phyloP scores from a whole-genome alignment of 2,888 invertebrate genomes.

The Siphlonurus alternatus region DNA sequence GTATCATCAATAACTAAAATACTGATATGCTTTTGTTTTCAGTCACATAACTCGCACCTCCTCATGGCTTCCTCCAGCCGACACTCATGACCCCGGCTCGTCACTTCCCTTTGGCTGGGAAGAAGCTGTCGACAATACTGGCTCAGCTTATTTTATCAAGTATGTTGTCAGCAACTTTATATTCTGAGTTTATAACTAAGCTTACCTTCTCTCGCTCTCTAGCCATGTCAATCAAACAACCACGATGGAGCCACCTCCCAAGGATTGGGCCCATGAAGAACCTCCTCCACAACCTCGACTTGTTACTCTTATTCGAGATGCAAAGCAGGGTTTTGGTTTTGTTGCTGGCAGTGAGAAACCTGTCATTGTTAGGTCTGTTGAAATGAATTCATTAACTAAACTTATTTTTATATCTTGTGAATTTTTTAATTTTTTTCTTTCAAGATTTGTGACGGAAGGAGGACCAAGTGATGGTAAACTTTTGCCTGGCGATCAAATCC shows the following conservation, averaged over 20 bases:
- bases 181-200: too few relatives aligned
- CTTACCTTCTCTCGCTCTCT: background rate
- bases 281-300: slow-evolving; percentile 65
- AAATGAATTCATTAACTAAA: too few relatives aligned
- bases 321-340: slow-evolving; percentile 79
- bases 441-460: slow-evolving; percentile 64
- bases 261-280: slow-evolving; percentile 42
- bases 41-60: slow-evolving; percentile 71
- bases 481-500: slow-evolving; percentile 80
- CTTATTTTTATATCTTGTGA: background rate
- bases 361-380: slow-evolving; percentile 55
- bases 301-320: slow-evolving; percentile 54
- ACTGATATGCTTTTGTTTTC: too few relatives aligned
- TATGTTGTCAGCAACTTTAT: slow-evolving; percentile 28
- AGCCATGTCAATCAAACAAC: slow-evolving; percentile 79
- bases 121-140: slow-evolving; percentile 63
- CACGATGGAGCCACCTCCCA: slow-evolving; percentile 71
- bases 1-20: too few relatives aligned
- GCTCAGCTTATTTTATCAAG: slow-evolving; percentile 66
- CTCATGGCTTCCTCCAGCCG: slow-evolving; percentile 77
- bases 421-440: background rate
- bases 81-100: slow-evolving; percentile 24
- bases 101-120: slow-evolving; percentile 84
- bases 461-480: slow-evolving; percentile 84
- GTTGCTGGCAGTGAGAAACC: slow-evolving; percentile 91